Conservation (phyloP, 1,140 invertebrate species). For the Melanaphis sacchari region DNA sequence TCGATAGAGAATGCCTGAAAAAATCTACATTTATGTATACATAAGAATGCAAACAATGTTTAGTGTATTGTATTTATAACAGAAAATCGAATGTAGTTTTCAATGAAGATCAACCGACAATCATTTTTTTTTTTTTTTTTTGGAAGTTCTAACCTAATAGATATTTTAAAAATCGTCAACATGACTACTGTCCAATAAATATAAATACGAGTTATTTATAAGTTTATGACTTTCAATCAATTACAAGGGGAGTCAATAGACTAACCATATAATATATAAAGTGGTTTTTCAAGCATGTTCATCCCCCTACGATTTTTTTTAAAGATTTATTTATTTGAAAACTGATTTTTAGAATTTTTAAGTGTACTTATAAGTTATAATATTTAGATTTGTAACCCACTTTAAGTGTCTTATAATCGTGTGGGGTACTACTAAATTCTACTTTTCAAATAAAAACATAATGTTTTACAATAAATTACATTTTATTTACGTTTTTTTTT, state of each 20-base stretch:
- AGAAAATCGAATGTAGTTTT: not conserved
- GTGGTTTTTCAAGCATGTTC: not conserved
- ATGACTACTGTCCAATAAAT: not conserved
- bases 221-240: not conserved
- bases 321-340: not conserved
- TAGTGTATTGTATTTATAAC: not conserved
- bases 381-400: too few species aligned
- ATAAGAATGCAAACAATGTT: not conserved
- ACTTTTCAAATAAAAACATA: too few species aligned
- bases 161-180: not conserved
- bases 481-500: too few species aligned
- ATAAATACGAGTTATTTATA: not conserved
- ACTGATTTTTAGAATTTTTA: not conserved
- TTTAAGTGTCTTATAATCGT: too few species aligned
- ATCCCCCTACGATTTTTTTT: not conserved
- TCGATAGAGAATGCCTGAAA: not conserved
- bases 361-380: not conserved
- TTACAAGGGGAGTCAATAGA: not conserved
- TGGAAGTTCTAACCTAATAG: not conserved
- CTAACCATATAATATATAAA: not conserved
- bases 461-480: too few species aligned
- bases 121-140: not conserved
- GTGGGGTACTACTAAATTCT: too few species aligned
- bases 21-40: not conserved
- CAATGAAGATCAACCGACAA: not conserved